A percentile compares a stretch with the other conserved stretches of the same genome.
Conservation (phyloP, 1,140 invertebrate genomes). For the Pogonognathellus flavescens region DNA sequence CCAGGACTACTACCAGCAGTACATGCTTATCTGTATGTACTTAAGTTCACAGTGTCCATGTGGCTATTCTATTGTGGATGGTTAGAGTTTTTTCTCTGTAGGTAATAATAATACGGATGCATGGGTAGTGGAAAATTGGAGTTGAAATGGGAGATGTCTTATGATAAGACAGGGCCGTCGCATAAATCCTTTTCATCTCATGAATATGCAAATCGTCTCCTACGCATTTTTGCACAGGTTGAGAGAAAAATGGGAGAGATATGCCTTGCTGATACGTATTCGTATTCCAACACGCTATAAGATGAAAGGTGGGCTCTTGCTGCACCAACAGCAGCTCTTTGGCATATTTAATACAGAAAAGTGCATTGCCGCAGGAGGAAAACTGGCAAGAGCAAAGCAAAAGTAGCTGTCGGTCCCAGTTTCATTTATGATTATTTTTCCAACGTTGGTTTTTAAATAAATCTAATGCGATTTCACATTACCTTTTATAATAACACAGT, state of each 20-base stretch:
- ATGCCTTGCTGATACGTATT: slow-evolving; percentile 1
- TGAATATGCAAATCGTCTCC: slow-evolving; percentile 59
- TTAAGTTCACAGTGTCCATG: no score
- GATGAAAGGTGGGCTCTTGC: not conserved
- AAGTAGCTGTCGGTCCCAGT: no score
- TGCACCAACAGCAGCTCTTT: not conserved
- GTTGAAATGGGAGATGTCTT: slow-evolving; percentile 37
- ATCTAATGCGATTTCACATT: slow-evolving; percentile 24
- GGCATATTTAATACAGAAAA: not conserved
- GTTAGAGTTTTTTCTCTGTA: not conserved
- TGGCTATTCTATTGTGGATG: not conserved
- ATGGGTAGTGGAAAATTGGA: slow-evolving; percentile 25
- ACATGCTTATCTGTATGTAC: no score
- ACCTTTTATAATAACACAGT: not conserved
- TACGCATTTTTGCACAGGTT: slow-evolving; percentile 53
- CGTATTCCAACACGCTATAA: slow-evolving; percentile 4
- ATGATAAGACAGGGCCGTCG: slow-evolving; percentile 15
- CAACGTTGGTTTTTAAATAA: not conserved
- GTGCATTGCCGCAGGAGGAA: slow-evolving; percentile 2
- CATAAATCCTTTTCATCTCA: slow-evolving; percentile 50
- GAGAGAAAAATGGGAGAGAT: slow-evolving; percentile 26
- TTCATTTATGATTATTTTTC: no score
- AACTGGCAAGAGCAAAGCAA: no score
- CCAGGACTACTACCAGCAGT: no score
- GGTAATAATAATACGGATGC: slow-evolving; percentile 29